Evolutionary conservation across 2,797 vertebrate species (phyloP), one percentile per base, ranked within the genome.

Genomic region (Tamandua tetradactyla): DNA sequence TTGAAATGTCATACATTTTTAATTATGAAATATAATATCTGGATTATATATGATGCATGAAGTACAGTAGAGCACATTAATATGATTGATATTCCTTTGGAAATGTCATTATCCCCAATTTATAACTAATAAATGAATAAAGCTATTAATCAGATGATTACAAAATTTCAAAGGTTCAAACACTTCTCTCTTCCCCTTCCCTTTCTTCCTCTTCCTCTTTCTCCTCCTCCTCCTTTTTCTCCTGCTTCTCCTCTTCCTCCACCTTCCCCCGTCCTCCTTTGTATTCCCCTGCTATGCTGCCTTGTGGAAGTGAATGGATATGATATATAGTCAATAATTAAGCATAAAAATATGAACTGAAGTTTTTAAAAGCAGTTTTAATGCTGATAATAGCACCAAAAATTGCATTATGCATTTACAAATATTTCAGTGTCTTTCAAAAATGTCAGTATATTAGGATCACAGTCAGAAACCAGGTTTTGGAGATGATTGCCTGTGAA

Each of bases 181-280:
- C 79, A 17, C 44, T 47, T 47, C 44, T 47, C 6, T 66, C 44
- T 49, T 11, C 7, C 14, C 5, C 20, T 35, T 76, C 18, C 32
- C n/a, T n/a, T n/a, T n/a, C n/a, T n/a, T 20, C 7, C 5, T 32
- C 2, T 3, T 81, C 32, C 1, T 27, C 2, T 37, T 30, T 27
- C 12, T 35, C 20, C 14, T n/a, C 15, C 15, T 18, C 22, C 35
- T 30, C 27, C 22, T 30, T 42, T 55, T n/a, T n/a, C n/a, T n/a
- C n/a, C n/a, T n/a, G n/a, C n/a, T n/a, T n/a, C 32, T 20, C 7
- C 5, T 32, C 2, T 3, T 81, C 32, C 1, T 27, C 2, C 47
- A 30, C n/a, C 12, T 35, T 27, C 14, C 27, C 15, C 15, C 0
- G 14, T 18, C 22, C 35, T 30, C 27, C 22, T 30, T 42, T 55